Base-by-base conservation (phyloP, 92 coral and sea anemone genomes). In the Epizoanthus stellaris region DNA sequence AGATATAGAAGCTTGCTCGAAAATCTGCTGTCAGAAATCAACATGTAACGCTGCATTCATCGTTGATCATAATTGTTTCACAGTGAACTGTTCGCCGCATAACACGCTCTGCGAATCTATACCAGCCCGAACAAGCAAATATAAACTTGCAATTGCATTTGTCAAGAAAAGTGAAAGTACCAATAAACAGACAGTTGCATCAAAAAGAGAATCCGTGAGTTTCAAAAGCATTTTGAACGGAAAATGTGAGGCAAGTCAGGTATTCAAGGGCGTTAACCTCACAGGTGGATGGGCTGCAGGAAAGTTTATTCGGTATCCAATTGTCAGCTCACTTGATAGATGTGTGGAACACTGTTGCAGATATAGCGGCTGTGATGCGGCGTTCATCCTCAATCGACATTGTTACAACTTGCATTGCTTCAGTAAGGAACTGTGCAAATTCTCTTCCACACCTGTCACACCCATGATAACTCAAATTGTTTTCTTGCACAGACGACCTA, bases 261-360 rank as follows among this genome's bases (percentile, higher is more conserved):
- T 89, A 19, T 88, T 87, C 58, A 39, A 54, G n/a, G 90, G 93
- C 67, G 99, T 96, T 9, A 96, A 92, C 57, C 80, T 96, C 13
- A 94, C 91, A 1, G 98, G 94, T 13, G 99, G 99, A 23, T 96
- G 95, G 92, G 68, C 85, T 17, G 92, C 99, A 38, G 99, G 99
- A 43, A 93, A 96, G 81, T 96, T 94, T 69, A 89, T 91, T 73
- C 91, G 92, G 64, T 89, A 89, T 59, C 91, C 91, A 21, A 88
- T 87, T 23, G 87, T 96, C 4, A 85, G 72, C 30, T 85, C 87
- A 42, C 85, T 91, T 76, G 82, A 77, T 16, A 83, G 40, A 69
- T 96, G 99, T 66, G 84, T 91, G 14, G 91, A 92, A 53, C 88
- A 84, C 36, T 96, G 99, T 70, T 96, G 99, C 75, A 85, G 82